Base-by-base conservation (phyloP, 2,888 invertebrate genomes). In the Prionchulus punctatus region DNA sequence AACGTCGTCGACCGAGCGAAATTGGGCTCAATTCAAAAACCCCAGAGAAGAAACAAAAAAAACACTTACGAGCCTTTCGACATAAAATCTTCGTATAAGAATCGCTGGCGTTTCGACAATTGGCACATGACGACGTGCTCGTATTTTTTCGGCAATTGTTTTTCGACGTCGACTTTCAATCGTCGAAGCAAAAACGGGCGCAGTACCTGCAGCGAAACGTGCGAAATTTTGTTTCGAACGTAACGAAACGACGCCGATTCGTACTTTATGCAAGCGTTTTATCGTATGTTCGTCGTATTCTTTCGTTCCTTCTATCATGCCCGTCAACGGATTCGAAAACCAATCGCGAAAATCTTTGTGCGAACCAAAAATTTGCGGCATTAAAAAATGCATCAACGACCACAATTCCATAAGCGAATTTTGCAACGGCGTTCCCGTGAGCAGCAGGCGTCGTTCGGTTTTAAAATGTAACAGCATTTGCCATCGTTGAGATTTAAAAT, bases 1-100 rank as follows among this genome's bases (percentile, higher is more conserved):
- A 36, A n/a, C n/a, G n/a, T n/a, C n/a, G n/a, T n/a, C n/a, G n/a
- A n/a, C n/a, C n/a, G n/a, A n/a, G n/a, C n/a, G n/a, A n/a, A n/a
- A n/a, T n/a, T n/a, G n/a, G n/a, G n/a, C n/a, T n/a, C n/a, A n/a
- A 45, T 45, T 45, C 23, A n/a, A 36, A 36, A 36, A 36, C 36
- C n/a, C 12, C 36, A 36, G 36, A 18, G 12, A 45, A 7, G 47
- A 45, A 23, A 45, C 47, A 15, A 21, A 12, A 12, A n/a, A 21
- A 30, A 30, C 61, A 77, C 82, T 79, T 75, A 87, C 86, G 86
- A 85, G 69, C 92, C 83, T 67, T 90, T 81, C 55, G 89, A 84
- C 94, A 99, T 96, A 76, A 96, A 99, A 75, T 98, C 98, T 76
- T 99, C 96, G 76, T 99, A 98, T 58, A 98, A 79, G 77, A 82